Percentiles rank a stretch among this genome's conserved stretches.
phyloP scores from a whole-genome alignment of 2,888 invertebrate species.

The Tetragonisca angustula region DNA sequence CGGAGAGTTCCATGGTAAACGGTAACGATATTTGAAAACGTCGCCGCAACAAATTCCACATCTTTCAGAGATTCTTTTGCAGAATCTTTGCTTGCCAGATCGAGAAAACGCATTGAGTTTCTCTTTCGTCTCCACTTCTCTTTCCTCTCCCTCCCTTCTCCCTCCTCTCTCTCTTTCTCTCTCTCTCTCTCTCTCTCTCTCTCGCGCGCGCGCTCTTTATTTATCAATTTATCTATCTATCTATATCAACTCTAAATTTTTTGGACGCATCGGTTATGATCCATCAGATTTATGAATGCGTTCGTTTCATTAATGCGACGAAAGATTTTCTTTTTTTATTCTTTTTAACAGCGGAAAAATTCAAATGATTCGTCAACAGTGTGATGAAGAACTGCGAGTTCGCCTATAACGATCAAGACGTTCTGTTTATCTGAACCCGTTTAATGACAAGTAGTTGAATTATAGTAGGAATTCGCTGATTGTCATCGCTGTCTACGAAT shows the following conservation, averaged over 20 bases:
- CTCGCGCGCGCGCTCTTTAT: background rate
- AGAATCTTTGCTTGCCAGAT: conserved; percentile 77
- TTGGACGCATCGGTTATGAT: background rate
- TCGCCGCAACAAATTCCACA: conserved; percentile 60
- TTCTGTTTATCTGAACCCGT: background rate
- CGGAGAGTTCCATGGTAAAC: conserved; percentile 68
- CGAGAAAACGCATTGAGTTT: conserved; percentile 67
- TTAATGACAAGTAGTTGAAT: no score
- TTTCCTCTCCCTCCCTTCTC: background rate
- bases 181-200: background rate
- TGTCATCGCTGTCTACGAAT: background rate
- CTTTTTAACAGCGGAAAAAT: background rate
- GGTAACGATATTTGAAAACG: conserved; percentile 77
- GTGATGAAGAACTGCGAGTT: conserved; percentile 35
- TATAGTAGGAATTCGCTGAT: background rate
- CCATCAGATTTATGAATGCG: background rate
- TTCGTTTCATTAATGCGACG: background rate
- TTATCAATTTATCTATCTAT: background rate
- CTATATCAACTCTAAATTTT: background rate
- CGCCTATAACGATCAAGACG: background rate
- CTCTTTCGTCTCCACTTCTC: no score
- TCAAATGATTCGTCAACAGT: conserved; percentile 23
- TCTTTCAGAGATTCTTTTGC: conserved; percentile 71
- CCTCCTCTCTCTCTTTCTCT: no score
- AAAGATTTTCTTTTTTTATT: background rate